phyloP scores from a whole-genome alignment of 1,140 invertebrate genomes.

The Eueides isabella region DNA sequence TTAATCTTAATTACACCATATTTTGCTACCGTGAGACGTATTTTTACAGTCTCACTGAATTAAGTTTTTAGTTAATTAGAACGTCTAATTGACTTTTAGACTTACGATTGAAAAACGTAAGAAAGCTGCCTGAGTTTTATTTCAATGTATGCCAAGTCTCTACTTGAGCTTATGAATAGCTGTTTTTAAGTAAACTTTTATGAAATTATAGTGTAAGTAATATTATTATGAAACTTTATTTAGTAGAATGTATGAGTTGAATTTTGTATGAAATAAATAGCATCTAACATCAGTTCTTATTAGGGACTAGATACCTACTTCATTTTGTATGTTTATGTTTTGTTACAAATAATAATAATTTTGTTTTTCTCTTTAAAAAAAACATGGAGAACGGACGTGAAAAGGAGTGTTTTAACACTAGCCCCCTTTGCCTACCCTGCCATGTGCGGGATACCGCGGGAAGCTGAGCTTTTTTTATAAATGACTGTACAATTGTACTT shows the following conservation, averaged over 20 bases:
- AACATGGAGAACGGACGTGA: no score
- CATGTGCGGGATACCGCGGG: no score
- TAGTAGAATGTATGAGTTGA: neutral
- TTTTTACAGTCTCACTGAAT: neutral
- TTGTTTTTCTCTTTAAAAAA: no score
- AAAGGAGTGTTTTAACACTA: no score
- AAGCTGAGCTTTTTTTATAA: no score
- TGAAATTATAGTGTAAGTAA: neutral
- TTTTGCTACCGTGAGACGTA: neutral
- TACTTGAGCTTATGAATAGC: neutral
- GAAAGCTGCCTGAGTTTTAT: neutral
- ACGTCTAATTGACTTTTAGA: conserved; percentile 22
- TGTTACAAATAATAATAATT: no score
- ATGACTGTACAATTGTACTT: no score
- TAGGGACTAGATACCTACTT: no score
- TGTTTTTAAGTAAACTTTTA: neutral
- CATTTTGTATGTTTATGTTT: neutral
- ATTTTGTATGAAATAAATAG: neutral
- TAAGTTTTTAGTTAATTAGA: conserved; percentile 11
- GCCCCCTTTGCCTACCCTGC: no score
- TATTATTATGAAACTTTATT: conserved; percentile 7
- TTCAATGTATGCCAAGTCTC: neutral
- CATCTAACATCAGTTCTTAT: neutral
- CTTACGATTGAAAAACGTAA: conserved; percentile 3
- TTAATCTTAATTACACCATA: neutral